Conservation (phyloP, 1,140 invertebrate species). For the Formica selysi region DNA sequence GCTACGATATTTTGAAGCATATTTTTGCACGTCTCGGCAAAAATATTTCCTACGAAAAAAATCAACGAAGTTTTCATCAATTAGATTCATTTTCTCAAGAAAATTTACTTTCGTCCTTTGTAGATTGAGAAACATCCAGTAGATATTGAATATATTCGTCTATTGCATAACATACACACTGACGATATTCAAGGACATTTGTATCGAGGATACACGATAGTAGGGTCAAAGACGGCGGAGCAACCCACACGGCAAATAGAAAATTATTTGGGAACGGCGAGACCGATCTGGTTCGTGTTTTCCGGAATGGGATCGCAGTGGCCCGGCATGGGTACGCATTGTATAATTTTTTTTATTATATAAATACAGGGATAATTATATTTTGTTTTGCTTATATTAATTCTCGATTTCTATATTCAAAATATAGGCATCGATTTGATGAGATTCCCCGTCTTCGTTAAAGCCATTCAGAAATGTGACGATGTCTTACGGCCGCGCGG, state of each 20-base stretch:
- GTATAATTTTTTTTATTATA: not conserved
- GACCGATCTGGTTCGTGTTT: constrained; percentile 72
- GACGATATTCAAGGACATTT: constrained; percentile 88
- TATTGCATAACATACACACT: constrained; percentile 86
- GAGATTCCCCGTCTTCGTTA: constrained; percentile 89
- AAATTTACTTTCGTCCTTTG: constrained; percentile 41
- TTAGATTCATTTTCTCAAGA: not conserved
- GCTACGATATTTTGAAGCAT: not conserved
- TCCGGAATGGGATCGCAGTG: constrained; percentile 75
- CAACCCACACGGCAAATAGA: constrained; percentile 36
- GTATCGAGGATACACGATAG: constrained; percentile 88
- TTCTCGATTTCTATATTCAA: constrained; percentile 67
- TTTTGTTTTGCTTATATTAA: constrained; percentile 32
- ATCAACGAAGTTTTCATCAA: not conserved
- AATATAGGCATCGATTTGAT: constrained; percentile 88
- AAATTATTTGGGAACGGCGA: constrained; percentile 53
- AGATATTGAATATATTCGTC: constrained; percentile 87
- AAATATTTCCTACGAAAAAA: not conserved
- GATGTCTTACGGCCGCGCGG: constrained; percentile 87
- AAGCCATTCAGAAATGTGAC: constrained; percentile 88
- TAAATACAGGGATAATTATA: not conserved
- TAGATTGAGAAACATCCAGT: constrained; percentile 85
- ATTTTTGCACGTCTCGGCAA: not conserved
- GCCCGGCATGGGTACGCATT: constrained; percentile 69
- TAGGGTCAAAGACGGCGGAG: constrained; percentile 76